Conservation (phyloP, 2,113 vertebrate species). For the Triplophysa tibetana region DNA sequence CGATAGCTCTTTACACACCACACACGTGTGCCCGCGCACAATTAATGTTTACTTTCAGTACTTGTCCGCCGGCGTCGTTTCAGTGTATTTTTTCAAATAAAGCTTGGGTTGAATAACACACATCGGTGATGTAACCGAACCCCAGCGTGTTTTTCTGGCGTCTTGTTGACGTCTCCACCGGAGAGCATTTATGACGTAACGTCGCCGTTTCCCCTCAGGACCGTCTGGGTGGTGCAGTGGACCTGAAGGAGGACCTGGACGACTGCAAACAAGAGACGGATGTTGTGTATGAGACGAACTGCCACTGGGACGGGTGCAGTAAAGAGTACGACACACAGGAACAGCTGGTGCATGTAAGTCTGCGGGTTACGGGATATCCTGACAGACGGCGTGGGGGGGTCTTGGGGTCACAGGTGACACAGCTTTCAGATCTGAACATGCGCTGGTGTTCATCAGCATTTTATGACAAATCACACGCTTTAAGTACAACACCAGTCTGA, state of each 20-base stretch:
- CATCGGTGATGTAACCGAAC: no score
- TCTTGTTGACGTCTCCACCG: no score
- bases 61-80: not conserved
- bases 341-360: constrained; percentile 88
- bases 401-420: no score
- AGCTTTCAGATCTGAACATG: no score
- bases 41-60: constrained; percentile 12
- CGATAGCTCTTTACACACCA: constrained; percentile 24
- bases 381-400: not conserved
- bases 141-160: no score
- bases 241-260: constrained; percentile 88
- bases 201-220: constrained; percentile 67
- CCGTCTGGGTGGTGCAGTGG: constrained; percentile 71
- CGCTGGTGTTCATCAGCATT: no score
- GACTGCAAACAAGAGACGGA: constrained; percentile 89
- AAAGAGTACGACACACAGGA: constrained; percentile 90
- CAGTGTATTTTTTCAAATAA: no score
- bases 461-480: no score
- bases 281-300: constrained; percentile 89
- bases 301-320: constrained; percentile 88
- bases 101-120: not conserved
- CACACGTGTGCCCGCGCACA: constrained; percentile 32
- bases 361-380: constrained; percentile 6
- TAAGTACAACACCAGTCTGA: no score
- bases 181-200: not conserved